Evolutionary conservation across 2,888 invertebrate species (phyloP), one percentile per base, ranked within the genome.

Genomic region (Idaea dimidiata): DNA sequence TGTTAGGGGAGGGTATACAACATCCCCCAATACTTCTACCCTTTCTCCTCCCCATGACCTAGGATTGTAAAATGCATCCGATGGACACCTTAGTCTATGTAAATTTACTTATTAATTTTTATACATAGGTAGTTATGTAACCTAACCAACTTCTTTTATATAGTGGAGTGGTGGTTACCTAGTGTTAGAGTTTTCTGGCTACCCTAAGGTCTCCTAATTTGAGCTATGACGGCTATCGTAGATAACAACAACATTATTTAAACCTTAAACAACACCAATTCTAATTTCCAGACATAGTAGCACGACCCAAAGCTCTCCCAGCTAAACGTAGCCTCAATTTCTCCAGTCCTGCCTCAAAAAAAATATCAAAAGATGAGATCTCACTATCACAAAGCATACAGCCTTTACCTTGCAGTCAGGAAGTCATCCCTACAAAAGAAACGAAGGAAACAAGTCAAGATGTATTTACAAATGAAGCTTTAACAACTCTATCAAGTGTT

Each of bases 271-370:
- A 43, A 14, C 43, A 43, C 43, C 7, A 43, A 43, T 43, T 43
- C 10, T 43, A 10, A 16, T 57, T 76, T 88, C 61, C 81, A 91
- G 91, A 77, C 16, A 33, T 72, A 61, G 66, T 75, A 58, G 66
- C 79, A 0, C 77, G 73, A 69, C 85, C 81, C 58, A 86, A 86
- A 62, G 43, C 73, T 0, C 64, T 84, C 53, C 84, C 84, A 54
- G 89, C 89, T 0, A 91, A 91, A 79, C 80, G 91, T 61, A 93
- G 91, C 60, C 80, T 93, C 0, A 87, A 93, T 73, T 93, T 93
- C 67, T 84, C 92, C 66, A 72, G 70, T 56, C 70, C 72, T 17
- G 59, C 67, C 8, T 65, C 70, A 33, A 62, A 59, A 14, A 66
- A 65, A 59, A 59, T 57, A n/a, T 55, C 33, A 16, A 66, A 69